Base-by-base conservation (phyloP, 1,140 invertebrate species). In the Ridgeia piscesae region DNA sequence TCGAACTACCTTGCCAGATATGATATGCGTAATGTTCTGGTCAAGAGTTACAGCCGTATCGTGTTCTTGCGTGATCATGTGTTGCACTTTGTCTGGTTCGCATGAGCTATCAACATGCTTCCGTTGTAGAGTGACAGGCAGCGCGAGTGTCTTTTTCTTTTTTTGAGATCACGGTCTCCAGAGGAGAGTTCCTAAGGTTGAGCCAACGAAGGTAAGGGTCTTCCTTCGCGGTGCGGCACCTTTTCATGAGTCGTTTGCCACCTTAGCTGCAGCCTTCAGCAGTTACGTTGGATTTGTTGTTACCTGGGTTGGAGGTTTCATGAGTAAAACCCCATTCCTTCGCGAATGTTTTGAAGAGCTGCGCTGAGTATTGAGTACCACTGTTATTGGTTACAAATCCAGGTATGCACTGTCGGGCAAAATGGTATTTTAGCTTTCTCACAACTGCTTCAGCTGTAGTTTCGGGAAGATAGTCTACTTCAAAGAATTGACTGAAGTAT, bases 291-390 rank as follows among this genome's bases (percentile, higher is more conserved):
- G 91, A 2, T 42, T 91, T 91, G 35, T 9, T 42, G 35, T 91
- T 34, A 8, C 35, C 91, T 6, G 91, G 35, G 27, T 33, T 91
- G 33, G 91, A 34, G 33, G 35, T 42, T 35, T 42, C 35, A 88
- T 94, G 94, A 33, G 88, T 91, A 92, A 95, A 93, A 31, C 91
- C 91, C 89, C 77, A 94, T 0, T 93, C 88, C 27, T 89, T 88
- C n/a, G 92, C 35, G 92, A 94, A 94, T 9, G 93, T 34, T 35
- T 34, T 21, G 42, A 95, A 95, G 34, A 94, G 93, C 17, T 89
- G 17, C 34, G 91, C 91, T 17, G 93, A 89, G 91, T 93, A 95
- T 89, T 95, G 93, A 8, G 94, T 93, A 0, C 93, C 93, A 91
- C 94, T 94, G 91, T 94, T 94, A 33, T 91, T 93, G 0, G 94